Evolutionary conservation across 2,113 vertebrate genomes (phyloP).

Genomic region (Cebidichthys violaceus): DNA sequence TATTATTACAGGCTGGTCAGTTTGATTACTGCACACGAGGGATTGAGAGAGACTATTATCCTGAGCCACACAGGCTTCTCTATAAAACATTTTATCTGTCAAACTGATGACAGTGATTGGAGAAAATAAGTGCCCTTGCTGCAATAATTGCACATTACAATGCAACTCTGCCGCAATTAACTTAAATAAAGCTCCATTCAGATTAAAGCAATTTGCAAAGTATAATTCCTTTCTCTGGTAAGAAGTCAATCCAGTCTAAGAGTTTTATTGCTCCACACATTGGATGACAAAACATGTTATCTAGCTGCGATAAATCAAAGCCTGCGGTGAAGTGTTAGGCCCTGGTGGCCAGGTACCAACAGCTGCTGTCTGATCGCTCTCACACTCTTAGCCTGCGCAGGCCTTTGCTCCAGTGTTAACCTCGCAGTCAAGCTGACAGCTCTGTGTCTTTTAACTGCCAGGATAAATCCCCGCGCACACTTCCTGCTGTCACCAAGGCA

Average conservation of each 20-base stretch:
- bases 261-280: background rate
- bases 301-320: constrained; percentile 37
- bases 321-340: constrained; percentile 24
- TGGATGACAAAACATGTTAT: constrained; percentile 41
- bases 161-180: constrained; percentile 18
- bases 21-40: constrained; percentile 38
- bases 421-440: constrained; percentile 56
- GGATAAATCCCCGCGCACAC: constrained; percentile 60
- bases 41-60: constrained; percentile 41
- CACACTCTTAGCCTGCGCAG: constrained; percentile 25
- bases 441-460: constrained; percentile 64
- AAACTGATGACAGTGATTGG: constrained; percentile 37
- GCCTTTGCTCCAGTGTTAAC: constrained; percentile 59
- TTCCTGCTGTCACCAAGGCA: constrained; percentile 72
- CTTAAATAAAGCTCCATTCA: constrained; percentile 31
- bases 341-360: constrained; percentile 10
- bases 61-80: constrained; percentile 12
- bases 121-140: constrained; percentile 44
- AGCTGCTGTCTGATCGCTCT: constrained; percentile 63
- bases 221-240: constrained; percentile 17
- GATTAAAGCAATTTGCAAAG: constrained; percentile 34
- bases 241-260: constrained; percentile 26
- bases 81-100: constrained; percentile 33
- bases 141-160: constrained; percentile 49
- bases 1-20: constrained; percentile 45